Evolutionary conservation across 2,888 invertebrate species (phyloP), one percentile per base, ranked within the genome.

Genomic region (Callosobruchus maculatus): DNA sequence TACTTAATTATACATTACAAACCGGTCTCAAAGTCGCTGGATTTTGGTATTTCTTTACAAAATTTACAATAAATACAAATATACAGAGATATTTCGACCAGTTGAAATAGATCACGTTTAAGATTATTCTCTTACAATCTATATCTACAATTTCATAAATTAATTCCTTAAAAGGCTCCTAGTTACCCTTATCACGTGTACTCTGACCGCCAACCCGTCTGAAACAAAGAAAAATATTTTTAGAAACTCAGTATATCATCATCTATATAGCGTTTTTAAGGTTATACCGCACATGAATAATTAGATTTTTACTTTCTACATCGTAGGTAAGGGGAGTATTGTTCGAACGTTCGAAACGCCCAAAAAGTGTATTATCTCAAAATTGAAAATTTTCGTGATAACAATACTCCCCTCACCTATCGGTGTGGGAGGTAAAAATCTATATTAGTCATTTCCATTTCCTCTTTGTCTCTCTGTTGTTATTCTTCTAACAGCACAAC

Each of bases 161-260:
- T 79, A 81, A 82, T 81, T 82, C 80, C 81, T 80, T 77, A 74
- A 76, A 77, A 80, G 77, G 77, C 74, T 76, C 70, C 77, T 77
- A 70, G 70, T 70, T 70, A 72, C 75, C 80, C 90, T 91, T 93
- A 95, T 96, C 95, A 96, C 94, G 96, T 95, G 89, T 96, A 96
- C 89, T 96, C 96, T 85, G 95, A 94, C 89, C 96, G 92, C 96
- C 96, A 96, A 85, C 95, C 94, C 88, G 94, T 93, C 96, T 96
- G 92, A 76, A 92, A 92, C 68, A 68, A 68, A 68, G 20, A 22
- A 20, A 21, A 21, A n/a, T 20, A 21, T 22, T 67, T n/a, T 31
- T 21, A 71, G 71, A 70, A 70, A 21, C 67, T 18, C n/a, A 30
- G 7, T 68, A 21, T 26, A 26, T 26, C 26, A 26, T n/a, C n/a